Percentiles rank a stretch among this genome's conserved stretches.
These are phyloP conservation scores for Ephestia elutella DNA, from an alignment of 1,140 invertebrate species.

Conservation along the genomic window DNA sequence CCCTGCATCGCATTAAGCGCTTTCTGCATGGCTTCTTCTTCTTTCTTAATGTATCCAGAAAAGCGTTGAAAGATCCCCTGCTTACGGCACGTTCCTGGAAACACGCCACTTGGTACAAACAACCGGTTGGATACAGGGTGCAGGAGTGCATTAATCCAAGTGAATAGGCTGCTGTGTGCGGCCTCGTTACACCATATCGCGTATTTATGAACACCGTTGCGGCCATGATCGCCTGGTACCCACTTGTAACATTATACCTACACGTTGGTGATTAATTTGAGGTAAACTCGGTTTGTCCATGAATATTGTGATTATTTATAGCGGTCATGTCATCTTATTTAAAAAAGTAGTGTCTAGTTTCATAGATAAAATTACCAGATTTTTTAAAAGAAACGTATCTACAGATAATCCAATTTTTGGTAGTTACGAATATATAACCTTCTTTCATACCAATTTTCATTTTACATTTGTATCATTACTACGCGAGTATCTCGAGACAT, in stretches of 20 bases:
- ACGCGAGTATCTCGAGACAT: slow-evolving; percentile 45
- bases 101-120: slow-evolving; percentile 42
- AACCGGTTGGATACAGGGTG: slow-evolving; percentile 48
- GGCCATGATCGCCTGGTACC: slow-evolving; percentile 47
- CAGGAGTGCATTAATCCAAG: slow-evolving; percentile 47
- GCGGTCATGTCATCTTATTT: slow-evolving; percentile 21
- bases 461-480: slow-evolving; percentile 28
- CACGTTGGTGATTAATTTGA: slow-evolving; percentile 49
- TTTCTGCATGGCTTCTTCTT: not conserved
- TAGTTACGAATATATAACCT: no score
- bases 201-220: slow-evolving; percentile 62
- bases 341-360: not conserved
- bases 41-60: not conserved
- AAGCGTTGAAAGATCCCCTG: slow-evolving; percentile 23
- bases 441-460: no score
- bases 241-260: slow-evolving; percentile 48
- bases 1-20: no score
- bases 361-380: not conserved
- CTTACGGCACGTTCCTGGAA: slow-evolving; percentile 32
- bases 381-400: no score
- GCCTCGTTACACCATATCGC: slow-evolving; percentile 50
- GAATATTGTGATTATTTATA: slow-evolving; percentile 25
- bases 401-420: no score
- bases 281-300: slow-evolving; percentile 22
- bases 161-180: slow-evolving; percentile 54